Evolutionary conservation across 2,113 vertebrate genomes (phyloP), one percentile per base, ranked within the genome.

Genomic region (Lanius collurio): DNA sequence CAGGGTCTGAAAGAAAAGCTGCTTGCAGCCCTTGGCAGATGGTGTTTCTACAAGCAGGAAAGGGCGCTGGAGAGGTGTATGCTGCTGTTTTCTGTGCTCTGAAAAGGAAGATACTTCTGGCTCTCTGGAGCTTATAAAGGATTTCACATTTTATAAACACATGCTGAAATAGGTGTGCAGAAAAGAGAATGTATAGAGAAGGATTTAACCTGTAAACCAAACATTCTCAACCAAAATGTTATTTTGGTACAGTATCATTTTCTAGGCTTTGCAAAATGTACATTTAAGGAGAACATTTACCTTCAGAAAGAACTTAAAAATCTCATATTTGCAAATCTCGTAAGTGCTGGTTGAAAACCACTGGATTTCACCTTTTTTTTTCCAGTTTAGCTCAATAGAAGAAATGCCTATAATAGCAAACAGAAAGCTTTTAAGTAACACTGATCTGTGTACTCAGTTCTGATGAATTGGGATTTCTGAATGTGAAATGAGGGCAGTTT

Each of bases 141-240:
- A 78, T 90, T 96, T 92, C 50, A n/a, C 15, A 4, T 94, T 86
- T 87, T 81, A 81, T 55, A 75, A 78, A 78, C 11, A 24, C 39
- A 7, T 22, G n/a, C 42, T 96, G 27, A 83, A 92, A 87, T 56
- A 53, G 65, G 62, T 19, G 12, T 33, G 37, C 67, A 52, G 53
- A 37, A 89, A 62, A 89, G 37, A 62, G 65, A 89, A 83, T 57
- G 69, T 41, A 33, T 56, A n/a, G 65, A 39, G n/a, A 79, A 49
- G 41, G 44, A 35, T 89, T 92, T 71, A 78, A 90, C 17, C 63
- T 65, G 67, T 73, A 87, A 94, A 78, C 19, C 11, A 37, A 79
- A 75, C 20, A 47, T 44, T 52, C 17, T 68, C 1, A 2, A 76
- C 33, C 4, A 8, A 87, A 90, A 50, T 42, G 37, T 76, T 90